Base-by-base conservation (phyloP, 2,888 invertebrate species). In the Rhagonycha fulva region DNA sequence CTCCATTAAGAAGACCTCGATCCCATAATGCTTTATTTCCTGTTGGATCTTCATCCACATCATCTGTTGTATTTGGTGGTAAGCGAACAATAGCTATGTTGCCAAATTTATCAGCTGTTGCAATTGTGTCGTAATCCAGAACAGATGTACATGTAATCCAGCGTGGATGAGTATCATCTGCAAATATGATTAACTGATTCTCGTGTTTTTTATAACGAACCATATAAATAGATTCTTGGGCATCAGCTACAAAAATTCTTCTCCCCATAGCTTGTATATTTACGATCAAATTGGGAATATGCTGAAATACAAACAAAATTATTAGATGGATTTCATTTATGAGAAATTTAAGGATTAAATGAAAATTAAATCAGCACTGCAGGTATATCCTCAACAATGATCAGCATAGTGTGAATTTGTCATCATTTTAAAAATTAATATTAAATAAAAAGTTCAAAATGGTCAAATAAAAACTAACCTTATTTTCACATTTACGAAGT, bases 21-120 rank as follows among this genome's bases (percentile, higher is more conserved):
- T 96, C 96, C 99, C 99, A 99, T 0, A 99, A 89, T 0, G 98
- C 97, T 87, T 98, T 98, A 85, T 98, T 98, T 66, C 99, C 99
- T 0, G 99, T 99, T 0, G 99, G 99, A 89, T 99, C 99, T 88
- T 99, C 99, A 87, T 99, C 99, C 0, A 99, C 98, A 86, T 99
- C 99, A 88, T 99, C 99, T 26, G 95, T 95, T 1, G 98, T 95
- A 75, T 96, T 96, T 72, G 94, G 93, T 0, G 99, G 97, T 73
- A 98, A 87, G 66, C 98, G 91, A 84, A 98, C 94, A 74, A 99
- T 93, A 75, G 96, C 93, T 81, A 99, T 91, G 86, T 98, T 99
- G 32, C 99, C 99, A 89, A 99, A 99, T 88, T 99, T 99, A 87
- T 99, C 99, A 9, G 98, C 96, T 76, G 96, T 94, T 0, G 98